phyloP scores from a whole-genome alignment of 2,113 vertebrate species.

The Macaca fascicularis region T2T-MFA8v1.1 NC_088389.1:123339001-123339500 shows the following conservation, averaged over 20 bases:
- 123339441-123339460: background rate
- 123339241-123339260: background rate
- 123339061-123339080: too few species aligned
- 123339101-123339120: background rate
- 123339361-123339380: background rate
- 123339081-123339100: background rate
- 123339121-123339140: background rate
- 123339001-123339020: background rate
- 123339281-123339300: background rate
- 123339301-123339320: too few species aligned
- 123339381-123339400: background rate
- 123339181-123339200: background rate
- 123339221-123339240: background rate
- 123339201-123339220: background rate
- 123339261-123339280: background rate
- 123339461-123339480: background rate
- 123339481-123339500: background rate
- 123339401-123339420: accelerated
- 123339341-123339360: background rate
- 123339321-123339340: too few species aligned
- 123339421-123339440: background rate
- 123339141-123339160: background rate
- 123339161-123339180: background rate
- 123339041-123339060: accelerated
- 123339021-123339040: background rate